phyloP scores from a whole-genome alignment of 2,113 vertebrate species.

The Spermophilus dauricus region DNA sequence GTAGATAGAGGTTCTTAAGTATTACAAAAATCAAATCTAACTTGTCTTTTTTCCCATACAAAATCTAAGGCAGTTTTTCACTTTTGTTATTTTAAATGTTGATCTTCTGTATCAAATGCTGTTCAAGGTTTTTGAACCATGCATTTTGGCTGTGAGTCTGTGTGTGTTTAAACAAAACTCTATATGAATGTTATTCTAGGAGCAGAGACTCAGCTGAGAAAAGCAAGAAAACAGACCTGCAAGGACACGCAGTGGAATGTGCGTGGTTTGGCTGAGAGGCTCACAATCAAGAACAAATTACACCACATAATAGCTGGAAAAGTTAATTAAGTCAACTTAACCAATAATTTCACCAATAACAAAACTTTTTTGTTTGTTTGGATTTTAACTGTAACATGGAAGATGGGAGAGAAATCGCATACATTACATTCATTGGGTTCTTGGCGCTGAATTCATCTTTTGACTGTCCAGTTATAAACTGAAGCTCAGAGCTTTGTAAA shows the following conservation, averaged over 20 bases:
- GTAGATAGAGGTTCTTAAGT: not conserved
- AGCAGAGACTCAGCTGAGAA: conserved; percentile 70
- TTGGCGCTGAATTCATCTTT: conserved; percentile 67
- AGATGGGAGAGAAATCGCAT: not conserved
- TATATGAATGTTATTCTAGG: conserved; percentile 26
- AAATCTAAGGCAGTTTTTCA: not conserved
- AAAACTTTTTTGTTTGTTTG: conserved; percentile 38
- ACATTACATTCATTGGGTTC: conserved; percentile 1
- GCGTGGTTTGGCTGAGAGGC: conserved; percentile 60
- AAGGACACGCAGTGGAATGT: conserved; percentile 74
- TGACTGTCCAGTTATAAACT: conserved; percentile 70
- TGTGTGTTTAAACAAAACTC: conserved; percentile 64
- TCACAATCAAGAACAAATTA: conserved; percentile 69
- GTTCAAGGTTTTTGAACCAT: conserved; percentile 37
- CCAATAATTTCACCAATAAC: conserved; percentile 52
- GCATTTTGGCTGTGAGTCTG: not conserved
- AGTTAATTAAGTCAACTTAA: conserved; percentile 63
- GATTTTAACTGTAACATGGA: conserved; percentile 50
- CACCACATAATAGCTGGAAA: conserved; percentile 74
- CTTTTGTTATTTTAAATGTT: conserved; percentile 41
- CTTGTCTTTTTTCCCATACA: not conserved
- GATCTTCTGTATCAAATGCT: not conserved
- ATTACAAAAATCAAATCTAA: not conserved
- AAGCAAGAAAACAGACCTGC: conserved; percentile 75
- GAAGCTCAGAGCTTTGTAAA: conserved; percentile 72